Base-by-base conservation (phyloP, 2,888 invertebrate species). In the Drosophila leonis region DNA sequence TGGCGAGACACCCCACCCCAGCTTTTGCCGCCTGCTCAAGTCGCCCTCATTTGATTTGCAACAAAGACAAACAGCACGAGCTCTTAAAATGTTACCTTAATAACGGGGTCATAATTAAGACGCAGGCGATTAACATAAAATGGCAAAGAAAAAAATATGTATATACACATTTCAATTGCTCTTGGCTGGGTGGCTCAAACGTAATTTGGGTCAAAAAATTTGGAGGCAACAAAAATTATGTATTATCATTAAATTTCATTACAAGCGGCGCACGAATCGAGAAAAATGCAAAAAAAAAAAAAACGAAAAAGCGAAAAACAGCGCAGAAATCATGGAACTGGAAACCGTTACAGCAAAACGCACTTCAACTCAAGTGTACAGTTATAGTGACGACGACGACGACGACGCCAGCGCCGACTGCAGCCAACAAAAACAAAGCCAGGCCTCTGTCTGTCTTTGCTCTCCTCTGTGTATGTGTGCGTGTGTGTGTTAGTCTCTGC, bases 231-330 rank as follows among this genome's bases (percentile, higher is more conserved):
- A 42, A 65, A 83, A 90, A 84, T 88, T 90, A 90, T 90, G 83
- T 90, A 83, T 90, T 90, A 86, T 84, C 90, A 88, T 90, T 90
- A 84, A 84, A 90, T 84, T 90, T 84, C 90, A 84, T 90, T 84
- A 86, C 90, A 86, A 73, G 69, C 80, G 66, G 37, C 54, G 55
- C 61, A 69, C 69, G 78, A 75, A 74, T 63, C 52, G 41, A 66
- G 60, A 72, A 82, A 82, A 85, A 78, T 55, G 59, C 70, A 84
- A 83, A 73, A 68, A 27, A 31, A 42, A 20, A 37, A 37, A 1
- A 10, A 67, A 82, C 70, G 65, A 27, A 31, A 42, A 73, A 68
- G 35, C 27, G 27, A 48, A 37, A 59, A 48, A 15, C 48, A 37
- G 62, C 63, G 68, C 85, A 80, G 66, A 81, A 78, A 78, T 78